Conservation (phyloP, 53 echinoderm and acorn worm genomes). For the Holothuria scabra region DNA sequence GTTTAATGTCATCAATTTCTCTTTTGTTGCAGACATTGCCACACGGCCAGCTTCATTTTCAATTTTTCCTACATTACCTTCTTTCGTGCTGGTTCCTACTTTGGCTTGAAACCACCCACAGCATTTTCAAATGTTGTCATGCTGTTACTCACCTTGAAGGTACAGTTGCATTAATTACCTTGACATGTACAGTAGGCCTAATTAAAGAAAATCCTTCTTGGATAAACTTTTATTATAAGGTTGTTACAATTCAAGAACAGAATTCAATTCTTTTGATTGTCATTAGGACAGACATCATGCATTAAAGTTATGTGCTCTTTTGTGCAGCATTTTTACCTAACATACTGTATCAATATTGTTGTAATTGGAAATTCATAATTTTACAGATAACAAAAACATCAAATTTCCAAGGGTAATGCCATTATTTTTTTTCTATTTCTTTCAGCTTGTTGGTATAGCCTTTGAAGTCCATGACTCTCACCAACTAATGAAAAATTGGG, state of each 20-base stretch:
- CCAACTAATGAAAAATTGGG: conserved; percentile 36
- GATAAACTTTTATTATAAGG: too few species aligned
- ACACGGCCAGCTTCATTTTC: conserved; percentile 71
- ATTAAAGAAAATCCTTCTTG: too few species aligned
- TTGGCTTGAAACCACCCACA: conserved; percentile 80
- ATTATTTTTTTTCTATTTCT: conserved; percentile 1
- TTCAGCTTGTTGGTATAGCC: conserved; percentile 82
- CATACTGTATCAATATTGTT: too few species aligned
- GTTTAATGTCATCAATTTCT: conserved; percentile 32
- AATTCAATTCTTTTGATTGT: too few species aligned
- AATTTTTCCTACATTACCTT: conserved; percentile 88
- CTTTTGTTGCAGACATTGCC: conserved; percentile 72
- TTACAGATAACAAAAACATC: not conserved
- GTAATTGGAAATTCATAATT: too few species aligned
- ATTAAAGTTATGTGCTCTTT: too few species aligned
- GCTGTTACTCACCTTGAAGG: conserved; percentile 88
- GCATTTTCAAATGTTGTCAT: conserved; percentile 93
- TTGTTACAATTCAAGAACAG: too few species aligned
- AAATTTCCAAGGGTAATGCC: not conserved
- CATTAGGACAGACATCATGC: too few species aligned
- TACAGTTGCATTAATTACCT: not conserved
- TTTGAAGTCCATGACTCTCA: conserved; percentile 83
- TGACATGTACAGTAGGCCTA: too few species aligned
- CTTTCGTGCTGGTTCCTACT: conserved; percentile 82
- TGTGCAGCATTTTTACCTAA: too few species aligned